A percentile compares a stretch with the other conserved stretches of the same genome.
These are phyloP conservation scores for Petroica traversi DNA, from an alignment of 2,113 vertebrate genomes.

Conservation along the genomic window DNA sequence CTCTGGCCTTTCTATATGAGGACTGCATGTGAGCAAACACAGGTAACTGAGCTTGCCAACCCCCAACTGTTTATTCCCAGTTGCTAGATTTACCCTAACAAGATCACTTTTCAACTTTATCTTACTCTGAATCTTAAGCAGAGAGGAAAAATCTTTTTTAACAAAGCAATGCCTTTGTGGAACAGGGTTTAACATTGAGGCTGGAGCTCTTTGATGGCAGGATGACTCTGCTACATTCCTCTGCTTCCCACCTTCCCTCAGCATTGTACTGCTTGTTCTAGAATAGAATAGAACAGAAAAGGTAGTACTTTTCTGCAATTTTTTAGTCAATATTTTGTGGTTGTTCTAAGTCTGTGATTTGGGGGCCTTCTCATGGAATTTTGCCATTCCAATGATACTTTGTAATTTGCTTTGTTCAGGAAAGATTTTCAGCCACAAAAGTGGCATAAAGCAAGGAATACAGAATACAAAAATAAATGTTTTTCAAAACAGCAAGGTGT, in stretches of 20 bases:
- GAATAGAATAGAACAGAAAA: background rate
- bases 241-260: background rate
- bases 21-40: background rate
- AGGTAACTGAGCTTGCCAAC: background rate
- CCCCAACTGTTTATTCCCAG: background rate
- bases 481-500: slow-evolving; percentile 11
- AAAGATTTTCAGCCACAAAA: background rate
- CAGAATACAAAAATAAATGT: slow-evolving; percentile 46
- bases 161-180: background rate
- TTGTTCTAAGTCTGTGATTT: slow-evolving; percentile 42
- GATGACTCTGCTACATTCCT: background rate
- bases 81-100: background rate
- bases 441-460: background rate
- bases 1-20: background rate
- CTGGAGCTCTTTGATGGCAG: background rate
- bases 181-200: background rate
- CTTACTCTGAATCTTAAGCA: background rate
- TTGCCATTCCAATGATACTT: slow-evolving; percentile 19
- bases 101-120: background rate
- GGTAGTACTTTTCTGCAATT: background rate
- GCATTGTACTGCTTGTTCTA: background rate
- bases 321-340: background rate
- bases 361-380: background rate
- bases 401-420: slow-evolving; percentile 43
- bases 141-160: background rate